Conservation (phyloP, 2,888 invertebrate genomes). For the Eilema depressum region DNA sequence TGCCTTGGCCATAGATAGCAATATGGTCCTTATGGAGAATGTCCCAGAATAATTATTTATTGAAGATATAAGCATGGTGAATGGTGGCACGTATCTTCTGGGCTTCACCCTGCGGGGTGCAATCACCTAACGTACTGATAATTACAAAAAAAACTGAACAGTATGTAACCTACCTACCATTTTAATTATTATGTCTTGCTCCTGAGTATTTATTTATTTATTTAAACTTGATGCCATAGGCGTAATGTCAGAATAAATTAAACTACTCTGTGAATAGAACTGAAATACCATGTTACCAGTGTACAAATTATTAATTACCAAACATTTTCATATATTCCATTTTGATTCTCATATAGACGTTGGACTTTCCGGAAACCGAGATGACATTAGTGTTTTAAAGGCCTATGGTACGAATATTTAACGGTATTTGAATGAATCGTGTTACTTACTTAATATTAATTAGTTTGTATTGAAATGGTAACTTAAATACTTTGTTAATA, state of each 20-base stretch:
- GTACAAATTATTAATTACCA: background rate
- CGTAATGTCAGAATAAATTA: background rate
- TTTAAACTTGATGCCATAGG: too few species aligned
- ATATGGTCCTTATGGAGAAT: too few species aligned
- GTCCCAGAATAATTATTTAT: too few species aligned
- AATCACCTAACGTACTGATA: too few species aligned
- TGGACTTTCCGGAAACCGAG: slow-evolving; percentile 20
- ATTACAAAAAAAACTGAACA: background rate
- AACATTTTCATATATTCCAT: slow-evolving; percentile 3
- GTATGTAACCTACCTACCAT: background rate
- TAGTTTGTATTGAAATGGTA: background rate
- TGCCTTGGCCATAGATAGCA: too few species aligned
- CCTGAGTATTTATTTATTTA: too few species aligned
- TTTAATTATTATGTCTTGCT: background rate
- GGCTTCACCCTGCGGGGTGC: too few species aligned
- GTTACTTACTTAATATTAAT: background rate
- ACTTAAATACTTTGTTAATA: background rate
- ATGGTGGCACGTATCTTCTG: too few species aligned
- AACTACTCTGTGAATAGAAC: background rate
- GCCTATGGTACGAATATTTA: slow-evolving; percentile 26
- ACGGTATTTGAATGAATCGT: slow-evolving; percentile 2
- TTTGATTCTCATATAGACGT: slow-evolving; percentile 20
- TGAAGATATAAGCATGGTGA: too few species aligned
- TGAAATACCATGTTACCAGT: background rate
- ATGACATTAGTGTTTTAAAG: slow-evolving; percentile 20